Conservation (phyloP, 2,888 invertebrate species). For the Cantharis rustica region DNA sequence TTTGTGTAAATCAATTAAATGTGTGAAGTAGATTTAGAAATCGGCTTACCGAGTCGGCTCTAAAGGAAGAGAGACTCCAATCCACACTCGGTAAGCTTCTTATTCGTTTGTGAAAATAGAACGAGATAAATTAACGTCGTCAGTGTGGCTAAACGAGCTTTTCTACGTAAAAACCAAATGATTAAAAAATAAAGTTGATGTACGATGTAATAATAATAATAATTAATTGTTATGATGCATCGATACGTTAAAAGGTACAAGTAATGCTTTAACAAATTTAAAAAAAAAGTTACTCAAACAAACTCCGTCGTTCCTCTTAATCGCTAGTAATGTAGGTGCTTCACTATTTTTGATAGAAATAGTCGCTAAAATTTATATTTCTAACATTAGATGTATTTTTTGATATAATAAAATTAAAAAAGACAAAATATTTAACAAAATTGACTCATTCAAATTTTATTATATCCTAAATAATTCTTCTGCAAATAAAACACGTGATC, state of each 20-base stretch:
- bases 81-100: not conserved
- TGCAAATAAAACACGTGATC: slow-evolving; percentile 21
- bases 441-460: slow-evolving; percentile 6
- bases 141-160: not conserved
- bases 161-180: not conserved
- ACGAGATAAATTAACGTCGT: not conserved
- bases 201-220: not conserved
- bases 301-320: slow-evolving; percentile 31
- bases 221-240: not conserved
- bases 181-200: not conserved
- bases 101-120: not conserved
- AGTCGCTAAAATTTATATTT: slow-evolving; percentile 29
- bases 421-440: not conserved
- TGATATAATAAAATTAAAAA: slow-evolving; percentile 16
- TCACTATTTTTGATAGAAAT: slow-evolving; percentile 38
- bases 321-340: slow-evolving; percentile 29
- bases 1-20: not conserved
- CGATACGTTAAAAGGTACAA: slow-evolving; percentile 16
- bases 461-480: not conserved
- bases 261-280: slow-evolving; percentile 23
- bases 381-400: slow-evolving; percentile 27
- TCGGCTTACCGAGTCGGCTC: not conserved
- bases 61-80: not conserved
- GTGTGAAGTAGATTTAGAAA: not conserved
- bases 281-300: slow-evolving; percentile 15